These are phyloP conservation scores for Hipparchia semele DNA, from an alignment of 2,888 invertebrate species.

Conservation along the genomic window DNA sequence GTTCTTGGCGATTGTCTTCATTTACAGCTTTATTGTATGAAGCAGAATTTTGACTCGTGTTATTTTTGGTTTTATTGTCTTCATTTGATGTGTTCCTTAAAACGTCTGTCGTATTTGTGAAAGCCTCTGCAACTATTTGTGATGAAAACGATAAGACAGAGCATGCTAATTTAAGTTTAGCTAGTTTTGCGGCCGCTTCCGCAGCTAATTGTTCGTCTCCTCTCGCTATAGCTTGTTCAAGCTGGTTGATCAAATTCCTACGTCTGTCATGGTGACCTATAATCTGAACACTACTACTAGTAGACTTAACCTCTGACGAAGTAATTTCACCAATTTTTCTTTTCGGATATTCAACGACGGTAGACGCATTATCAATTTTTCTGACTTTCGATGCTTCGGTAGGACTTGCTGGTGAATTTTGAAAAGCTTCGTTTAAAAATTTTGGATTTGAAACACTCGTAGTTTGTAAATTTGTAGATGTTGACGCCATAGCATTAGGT, in stretches of 20 bases:
- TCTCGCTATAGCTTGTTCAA: constrained; percentile 90
- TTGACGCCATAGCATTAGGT: not conserved
- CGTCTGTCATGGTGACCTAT: constrained; percentile 62
- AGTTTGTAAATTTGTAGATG: not conserved
- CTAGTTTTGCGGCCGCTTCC: constrained; percentile 89
- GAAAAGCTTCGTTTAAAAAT: not conserved
- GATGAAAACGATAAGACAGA: constrained; percentile 82
- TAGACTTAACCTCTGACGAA: constrained; percentile 25
- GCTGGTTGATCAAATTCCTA: constrained; percentile 83
- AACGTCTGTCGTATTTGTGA: not conserved
- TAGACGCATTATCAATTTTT: not conserved
- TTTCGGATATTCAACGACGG: constrained; percentile 16
- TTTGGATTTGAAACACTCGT: constrained; percentile 12
- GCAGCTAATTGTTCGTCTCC: constrained; percentile 91
- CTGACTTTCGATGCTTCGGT: not conserved
- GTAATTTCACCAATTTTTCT: constrained; percentile 29
- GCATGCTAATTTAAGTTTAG: constrained; percentile 89
- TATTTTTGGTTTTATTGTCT: constrained; percentile 1
- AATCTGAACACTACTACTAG: constrained; percentile 35
- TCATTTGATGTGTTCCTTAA: not conserved
- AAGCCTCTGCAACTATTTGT: constrained; percentile 61
- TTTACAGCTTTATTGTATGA: not conserved
- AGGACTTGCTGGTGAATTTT: constrained; percentile 6
- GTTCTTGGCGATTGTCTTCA: not conserved
- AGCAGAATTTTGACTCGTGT: not conserved